Evolutionary conservation across 2,113 vertebrate species (phyloP).

Genomic region (Platichthys stellatus): DNA sequence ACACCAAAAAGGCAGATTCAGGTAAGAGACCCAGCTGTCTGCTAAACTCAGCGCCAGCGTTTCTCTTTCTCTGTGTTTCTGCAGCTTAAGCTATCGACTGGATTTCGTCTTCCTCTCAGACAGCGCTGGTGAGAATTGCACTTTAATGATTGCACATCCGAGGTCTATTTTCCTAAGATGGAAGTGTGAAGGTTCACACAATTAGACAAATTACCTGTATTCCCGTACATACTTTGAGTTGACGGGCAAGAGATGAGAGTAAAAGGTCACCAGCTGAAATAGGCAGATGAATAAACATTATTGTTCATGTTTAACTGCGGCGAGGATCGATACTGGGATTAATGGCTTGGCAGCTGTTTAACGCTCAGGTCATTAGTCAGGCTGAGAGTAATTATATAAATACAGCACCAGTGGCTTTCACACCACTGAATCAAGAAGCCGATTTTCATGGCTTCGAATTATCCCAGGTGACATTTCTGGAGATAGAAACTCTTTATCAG

Average conservation of each 20-base stretch:
- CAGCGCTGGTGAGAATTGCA: conserved; percentile 46
- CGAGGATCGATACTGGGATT: conserved; percentile 68
- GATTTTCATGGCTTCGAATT: conserved; percentile 49
- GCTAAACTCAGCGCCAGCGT: neutral
- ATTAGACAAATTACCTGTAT: conserved; percentile 60
- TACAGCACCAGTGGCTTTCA: conserved; percentile 39
- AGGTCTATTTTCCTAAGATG: conserved; percentile 32
- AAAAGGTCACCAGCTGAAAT: conserved; percentile 49
- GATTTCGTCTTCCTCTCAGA: conserved; percentile 21
- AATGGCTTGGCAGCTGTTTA: conserved; percentile 66
- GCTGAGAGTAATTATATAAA: conserved; percentile 66
- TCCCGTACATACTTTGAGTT: conserved; percentile 42
- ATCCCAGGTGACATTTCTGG: conserved; percentile 42
- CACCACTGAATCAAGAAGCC: conserved; percentile 45
- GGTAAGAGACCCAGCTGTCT: conserved; percentile 76
- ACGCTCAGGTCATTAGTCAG: conserved; percentile 66
- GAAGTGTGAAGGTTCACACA: conserved; percentile 31
- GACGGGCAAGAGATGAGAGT: conserved; percentile 53
- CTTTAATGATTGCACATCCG: conserved; percentile 47
- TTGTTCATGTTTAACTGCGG: conserved; percentile 65
- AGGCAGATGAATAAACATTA: conserved; percentile 69
- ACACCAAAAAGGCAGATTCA: conserved; percentile 94
- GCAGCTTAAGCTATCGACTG: conserved; percentile 18
- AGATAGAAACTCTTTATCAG: conserved; percentile 35
- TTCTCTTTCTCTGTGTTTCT: neutral